Conservation (phyloP, 2,797 vertebrate species). For the Cryptoprocta ferox region DNA sequence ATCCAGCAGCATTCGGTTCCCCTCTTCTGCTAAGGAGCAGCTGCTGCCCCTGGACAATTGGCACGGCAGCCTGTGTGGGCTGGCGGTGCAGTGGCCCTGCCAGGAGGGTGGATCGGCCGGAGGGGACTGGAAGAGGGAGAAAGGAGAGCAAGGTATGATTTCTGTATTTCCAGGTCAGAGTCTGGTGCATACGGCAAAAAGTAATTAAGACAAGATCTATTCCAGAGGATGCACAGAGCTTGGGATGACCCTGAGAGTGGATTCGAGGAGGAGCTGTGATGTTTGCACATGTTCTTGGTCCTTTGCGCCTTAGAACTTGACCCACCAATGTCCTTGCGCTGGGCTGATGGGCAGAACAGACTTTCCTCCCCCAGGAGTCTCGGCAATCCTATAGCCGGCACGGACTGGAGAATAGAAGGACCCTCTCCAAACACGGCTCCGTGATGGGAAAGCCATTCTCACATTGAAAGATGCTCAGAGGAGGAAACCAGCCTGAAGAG, state of each 20-base stretch:
- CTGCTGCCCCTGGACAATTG: background rate
- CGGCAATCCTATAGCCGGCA: accelerated
- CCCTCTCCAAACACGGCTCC: background rate
- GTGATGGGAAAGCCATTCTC: background rate
- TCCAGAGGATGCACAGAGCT: background rate
- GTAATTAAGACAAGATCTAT: background rate
- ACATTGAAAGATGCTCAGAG: background rate
- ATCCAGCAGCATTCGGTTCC: background rate
- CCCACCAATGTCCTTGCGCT: background rate
- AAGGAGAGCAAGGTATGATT: background rate
- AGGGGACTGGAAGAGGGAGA: background rate
- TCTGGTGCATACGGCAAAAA: background rate
- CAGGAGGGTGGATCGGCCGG: background rate
- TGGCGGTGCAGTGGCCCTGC: accelerated
- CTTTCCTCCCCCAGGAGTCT: background rate
- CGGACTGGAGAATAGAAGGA: background rate
- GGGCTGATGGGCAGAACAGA: background rate
- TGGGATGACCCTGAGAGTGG: background rate
- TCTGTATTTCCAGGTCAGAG: background rate
- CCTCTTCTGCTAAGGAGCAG: background rate
- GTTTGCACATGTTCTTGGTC: background rate
- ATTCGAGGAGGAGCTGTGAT: background rate
- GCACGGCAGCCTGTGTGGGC: background rate
- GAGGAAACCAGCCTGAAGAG: background rate
- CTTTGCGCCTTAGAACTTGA: background rate